Conservation (phyloP, 2,888 invertebrate species). For the Charanyca ferruginea region DNA sequence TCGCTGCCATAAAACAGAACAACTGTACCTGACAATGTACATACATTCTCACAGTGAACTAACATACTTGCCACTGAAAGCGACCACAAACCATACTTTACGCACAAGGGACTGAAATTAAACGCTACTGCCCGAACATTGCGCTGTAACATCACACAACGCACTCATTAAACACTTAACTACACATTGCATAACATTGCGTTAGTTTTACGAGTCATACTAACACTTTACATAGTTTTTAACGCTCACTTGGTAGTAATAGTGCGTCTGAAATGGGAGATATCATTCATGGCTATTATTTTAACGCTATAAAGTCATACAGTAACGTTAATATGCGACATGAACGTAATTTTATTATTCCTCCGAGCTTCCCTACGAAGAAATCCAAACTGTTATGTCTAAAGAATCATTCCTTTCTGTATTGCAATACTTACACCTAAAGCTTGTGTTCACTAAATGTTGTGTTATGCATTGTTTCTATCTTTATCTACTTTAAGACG, state of each 20-base stretch:
- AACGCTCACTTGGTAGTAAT: constrained; percentile 27
- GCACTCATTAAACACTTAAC: constrained; percentile 36
- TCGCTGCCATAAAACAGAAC: constrained; percentile 64
- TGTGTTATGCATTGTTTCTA: constrained; percentile 43
- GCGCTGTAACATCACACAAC: constrained; percentile 24
- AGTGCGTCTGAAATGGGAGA: constrained; percentile 6
- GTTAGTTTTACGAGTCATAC: constrained; percentile 9
- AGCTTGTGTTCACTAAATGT: constrained; percentile 54
- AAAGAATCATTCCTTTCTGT: constrained; percentile 17
- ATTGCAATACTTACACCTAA: constrained; percentile 41
- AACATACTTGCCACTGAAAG: constrained; percentile 57
- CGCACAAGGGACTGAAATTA: constrained; percentile 43
- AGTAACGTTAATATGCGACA: constrained; percentile 21
- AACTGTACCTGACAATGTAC: constrained; percentile 56
- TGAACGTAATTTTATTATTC: constrained; percentile 9
- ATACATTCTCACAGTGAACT: constrained; percentile 62
- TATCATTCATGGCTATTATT: constrained; percentile 31
- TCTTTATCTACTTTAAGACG: constrained; percentile 9
- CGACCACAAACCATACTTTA: constrained; percentile 44
- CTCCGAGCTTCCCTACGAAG: constrained; percentile 12
- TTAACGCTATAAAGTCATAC: constrained; percentile 29
- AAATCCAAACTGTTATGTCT: constrained; percentile 28
- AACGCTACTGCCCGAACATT: constrained; percentile 17
- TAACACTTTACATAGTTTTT: constrained; percentile 24
- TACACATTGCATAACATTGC: constrained; percentile 27